Conservation (phyloP, 2,888 invertebrate genomes). For the Phania funesta region DNA sequence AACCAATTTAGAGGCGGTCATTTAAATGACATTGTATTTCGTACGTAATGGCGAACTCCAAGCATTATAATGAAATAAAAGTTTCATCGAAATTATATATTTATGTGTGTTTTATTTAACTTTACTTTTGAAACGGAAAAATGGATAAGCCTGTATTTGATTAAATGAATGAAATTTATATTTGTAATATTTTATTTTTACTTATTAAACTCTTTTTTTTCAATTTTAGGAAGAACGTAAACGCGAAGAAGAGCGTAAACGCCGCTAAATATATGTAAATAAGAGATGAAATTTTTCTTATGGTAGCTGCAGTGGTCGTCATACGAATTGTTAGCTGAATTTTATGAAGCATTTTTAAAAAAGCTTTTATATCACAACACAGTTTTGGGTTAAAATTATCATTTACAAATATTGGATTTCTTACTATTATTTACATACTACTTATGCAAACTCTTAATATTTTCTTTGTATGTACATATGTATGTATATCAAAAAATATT, state of each 20-base stretch:
- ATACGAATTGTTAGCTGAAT: background rate
- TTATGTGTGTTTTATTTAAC: too few species aligned
- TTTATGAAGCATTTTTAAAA: background rate
- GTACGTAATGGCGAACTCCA: too few species aligned
- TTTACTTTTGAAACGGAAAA: too few species aligned
- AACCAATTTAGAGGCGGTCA: too few species aligned
- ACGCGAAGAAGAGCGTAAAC: slow-evolving; percentile 73
- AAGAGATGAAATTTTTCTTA: too few species aligned
- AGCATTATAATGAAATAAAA: too few species aligned
- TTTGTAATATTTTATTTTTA: background rate
- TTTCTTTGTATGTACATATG: background rate
- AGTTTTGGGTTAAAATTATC: background rate
- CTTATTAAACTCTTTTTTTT: slow-evolving; percentile 26
- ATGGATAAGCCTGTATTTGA: too few species aligned
- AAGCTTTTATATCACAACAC: background rate
- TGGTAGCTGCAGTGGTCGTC: background rate
- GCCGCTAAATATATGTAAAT: slow-evolving; percentile 70
- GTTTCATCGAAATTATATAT: too few species aligned
- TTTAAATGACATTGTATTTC: too few species aligned
- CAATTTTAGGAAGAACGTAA: slow-evolving; percentile 76
- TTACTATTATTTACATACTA: background rate
- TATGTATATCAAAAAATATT: too few species aligned
- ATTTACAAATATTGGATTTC: background rate
- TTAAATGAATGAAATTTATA: background rate
- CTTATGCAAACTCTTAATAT: background rate